Evolutionary conservation across 2,113 vertebrate species (phyloP), one percentile per base, ranked within the genome.

Genomic region (Thomomys bottae): DNA sequence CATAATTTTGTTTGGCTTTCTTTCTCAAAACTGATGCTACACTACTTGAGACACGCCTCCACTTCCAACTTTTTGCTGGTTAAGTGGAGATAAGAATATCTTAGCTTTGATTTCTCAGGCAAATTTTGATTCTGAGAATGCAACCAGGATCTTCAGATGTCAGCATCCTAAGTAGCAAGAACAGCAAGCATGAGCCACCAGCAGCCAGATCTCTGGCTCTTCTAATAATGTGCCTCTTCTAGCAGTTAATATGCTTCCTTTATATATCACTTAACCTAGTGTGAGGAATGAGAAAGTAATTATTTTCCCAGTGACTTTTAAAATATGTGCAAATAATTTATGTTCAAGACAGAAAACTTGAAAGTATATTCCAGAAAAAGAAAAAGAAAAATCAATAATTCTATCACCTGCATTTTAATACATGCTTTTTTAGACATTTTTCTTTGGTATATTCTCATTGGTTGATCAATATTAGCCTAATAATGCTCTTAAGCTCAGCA

Each of bases 371-470:
- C 5, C 49, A 83, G 79, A 83, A 70, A 77, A 73, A 61, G 88
- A 89, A 73, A 32, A 90, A 91, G 92, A 40, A 59, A 61, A 76
- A 45, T n/a, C 57, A 86, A 5, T 88, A 71, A 64, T 84, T 73
- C 45, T 93, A 30, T 94, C 77, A 59, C 38, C 80, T 92, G 23
- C 11, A 23, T 87, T 81, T 90, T 67, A 38, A 36, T 75, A 8
- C 34, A 57, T 67, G 49, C 0, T 28, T 38, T 93, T 90, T 93
- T 61, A 92, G 49, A 79, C n/a, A 79, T 70, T 94, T 94, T 88
- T 82, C 57, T 23, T 77, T 86, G 34, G 34, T 26, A 64, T 84
- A 72, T 40, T 84, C 32, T 77, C 80, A 30, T 68, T 90, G 40
- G 1, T 49, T 90, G 71, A 36, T 68, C 32, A 76, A 4, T 80